These are phyloP conservation scores for Ceyx melanurus DNA, from an alignment of 2,113 vertebrate genomes.

Conservation along the genomic window DNA sequence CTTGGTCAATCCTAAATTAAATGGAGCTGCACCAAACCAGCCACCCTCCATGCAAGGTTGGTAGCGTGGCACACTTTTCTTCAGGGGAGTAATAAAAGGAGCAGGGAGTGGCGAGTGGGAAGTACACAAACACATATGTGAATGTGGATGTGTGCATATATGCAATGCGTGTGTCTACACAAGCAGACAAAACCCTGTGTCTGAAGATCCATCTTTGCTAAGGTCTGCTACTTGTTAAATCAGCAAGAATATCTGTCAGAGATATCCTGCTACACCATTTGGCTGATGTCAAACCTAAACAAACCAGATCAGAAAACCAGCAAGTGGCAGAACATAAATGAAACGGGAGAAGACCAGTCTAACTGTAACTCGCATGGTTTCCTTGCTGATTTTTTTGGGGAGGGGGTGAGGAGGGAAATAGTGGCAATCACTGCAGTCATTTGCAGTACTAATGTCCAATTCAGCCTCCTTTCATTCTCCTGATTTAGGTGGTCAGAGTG, in stretches of 20 bases:
- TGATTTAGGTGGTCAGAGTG: constrained; percentile 96
- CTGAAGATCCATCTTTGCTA: constrained; percentile 79
- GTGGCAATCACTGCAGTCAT: constrained; percentile 95
- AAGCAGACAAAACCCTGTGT: constrained; percentile 43
- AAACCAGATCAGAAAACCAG: constrained; percentile 89
- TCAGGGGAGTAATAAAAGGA: not conserved
- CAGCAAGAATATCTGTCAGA: constrained; percentile 93
- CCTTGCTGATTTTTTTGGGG: constrained; percentile 80
- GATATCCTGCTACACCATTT: constrained; percentile 89
- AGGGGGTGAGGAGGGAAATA: constrained; percentile 71
- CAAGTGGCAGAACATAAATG: constrained; percentile 81
- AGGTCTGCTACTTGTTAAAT: constrained; percentile 89
- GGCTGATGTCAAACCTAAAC: constrained; percentile 96
- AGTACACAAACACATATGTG: fast-evolving
- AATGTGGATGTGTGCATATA: not conserved
- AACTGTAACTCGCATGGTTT: constrained; percentile 77
- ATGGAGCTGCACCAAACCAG: not conserved
- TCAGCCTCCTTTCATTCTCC: constrained; percentile 93
- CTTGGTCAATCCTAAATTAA: constrained; percentile 5
- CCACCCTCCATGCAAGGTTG: not conserved
- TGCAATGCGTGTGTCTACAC: not conserved
- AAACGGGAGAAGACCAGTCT: constrained; percentile 72
- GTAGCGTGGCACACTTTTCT: not conserved
- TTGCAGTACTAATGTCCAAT: constrained; percentile 99
- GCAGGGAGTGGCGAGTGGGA: not conserved